phyloP scores from a whole-genome alignment of 2,113 vertebrate genomes.

The Laterallus jamaicensis region DNA sequence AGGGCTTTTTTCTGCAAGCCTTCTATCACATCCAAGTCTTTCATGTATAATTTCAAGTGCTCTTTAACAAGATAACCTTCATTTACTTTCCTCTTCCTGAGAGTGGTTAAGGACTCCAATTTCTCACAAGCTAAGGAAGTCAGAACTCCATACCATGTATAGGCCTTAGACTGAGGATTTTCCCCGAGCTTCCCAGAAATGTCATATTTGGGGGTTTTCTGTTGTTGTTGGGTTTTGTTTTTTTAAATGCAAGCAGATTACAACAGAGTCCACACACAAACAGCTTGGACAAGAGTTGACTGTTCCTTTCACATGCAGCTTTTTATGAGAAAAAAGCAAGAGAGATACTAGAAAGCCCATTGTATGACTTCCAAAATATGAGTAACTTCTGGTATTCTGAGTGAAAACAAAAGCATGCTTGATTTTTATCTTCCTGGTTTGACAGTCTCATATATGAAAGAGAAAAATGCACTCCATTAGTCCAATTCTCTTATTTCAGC shows the following conservation, averaged over 20 bases:
- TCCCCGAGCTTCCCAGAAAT: not conserved
- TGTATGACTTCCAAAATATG: not conserved
- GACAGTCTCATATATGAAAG: not conserved
- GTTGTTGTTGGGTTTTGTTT: not conserved
- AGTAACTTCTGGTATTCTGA: not conserved
- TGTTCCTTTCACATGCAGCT: not conserved
- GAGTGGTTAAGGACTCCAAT: not conserved
- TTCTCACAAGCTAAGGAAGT: not conserved
- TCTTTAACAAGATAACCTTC: not conserved
- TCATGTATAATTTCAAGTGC: not conserved
- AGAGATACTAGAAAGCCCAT: not conserved
- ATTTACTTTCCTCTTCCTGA: not conserved
- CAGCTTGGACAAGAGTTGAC: not conserved
- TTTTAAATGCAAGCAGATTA: not conserved
- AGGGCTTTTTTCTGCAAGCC: accelerated
- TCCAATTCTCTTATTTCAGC: not conserved
- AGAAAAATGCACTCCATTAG: not conserved
- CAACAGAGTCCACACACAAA: not conserved
- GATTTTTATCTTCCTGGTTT: not conserved
- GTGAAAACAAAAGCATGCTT: not conserved
- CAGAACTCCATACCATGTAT: not conserved
- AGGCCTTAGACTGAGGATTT: not conserved
- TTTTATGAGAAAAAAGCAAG: not conserved
- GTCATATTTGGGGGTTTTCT: not conserved
- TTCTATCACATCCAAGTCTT: not conserved